Evolutionary conservation across 2,888 invertebrate species (phyloP).

Genomic region (Pseudanteris insignis): DNA sequence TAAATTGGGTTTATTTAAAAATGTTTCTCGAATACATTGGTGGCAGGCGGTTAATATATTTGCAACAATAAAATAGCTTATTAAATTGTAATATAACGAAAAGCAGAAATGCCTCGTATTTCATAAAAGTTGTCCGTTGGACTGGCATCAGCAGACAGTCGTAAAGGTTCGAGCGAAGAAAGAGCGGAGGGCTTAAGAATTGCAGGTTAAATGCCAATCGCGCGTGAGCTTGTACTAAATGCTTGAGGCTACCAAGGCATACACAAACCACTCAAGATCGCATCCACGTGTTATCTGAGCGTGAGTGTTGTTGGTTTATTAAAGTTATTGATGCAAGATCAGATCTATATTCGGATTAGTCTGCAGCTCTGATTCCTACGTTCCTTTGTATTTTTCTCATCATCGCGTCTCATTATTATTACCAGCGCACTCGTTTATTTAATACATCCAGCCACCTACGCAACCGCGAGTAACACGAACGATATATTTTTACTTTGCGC

Average conservation of each 20-base stretch:
- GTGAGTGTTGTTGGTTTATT: constrained; percentile 60
- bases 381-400: constrained; percentile 38
- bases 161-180: constrained; percentile 46
- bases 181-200: constrained; percentile 48
- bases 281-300: constrained; percentile 48
- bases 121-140: constrained; percentile 41
- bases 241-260: constrained; percentile 48
- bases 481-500: too few relatives aligned
- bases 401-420: constrained; percentile 45
- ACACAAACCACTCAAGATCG: constrained; percentile 45
- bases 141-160: constrained; percentile 44
- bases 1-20: too few relatives aligned
- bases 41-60: constrained; percentile 16
- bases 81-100: constrained; percentile 41
- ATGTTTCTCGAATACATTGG: background rate
- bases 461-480: background rate
- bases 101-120: constrained; percentile 43
- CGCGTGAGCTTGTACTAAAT: constrained; percentile 53
- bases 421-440: constrained; percentile 42
- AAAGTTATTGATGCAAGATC: constrained; percentile 61
- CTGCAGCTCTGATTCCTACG: constrained; percentile 48
- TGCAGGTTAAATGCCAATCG: constrained; percentile 57
- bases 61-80: constrained; percentile 35
- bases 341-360: constrained; percentile 59
- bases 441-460: constrained; percentile 34